A percentile compares a stretch with the other conserved stretches of the same genome.
Conservation (phyloP, 2,888 invertebrate genomes). For the Melikaiella ostensackeni region DNA sequence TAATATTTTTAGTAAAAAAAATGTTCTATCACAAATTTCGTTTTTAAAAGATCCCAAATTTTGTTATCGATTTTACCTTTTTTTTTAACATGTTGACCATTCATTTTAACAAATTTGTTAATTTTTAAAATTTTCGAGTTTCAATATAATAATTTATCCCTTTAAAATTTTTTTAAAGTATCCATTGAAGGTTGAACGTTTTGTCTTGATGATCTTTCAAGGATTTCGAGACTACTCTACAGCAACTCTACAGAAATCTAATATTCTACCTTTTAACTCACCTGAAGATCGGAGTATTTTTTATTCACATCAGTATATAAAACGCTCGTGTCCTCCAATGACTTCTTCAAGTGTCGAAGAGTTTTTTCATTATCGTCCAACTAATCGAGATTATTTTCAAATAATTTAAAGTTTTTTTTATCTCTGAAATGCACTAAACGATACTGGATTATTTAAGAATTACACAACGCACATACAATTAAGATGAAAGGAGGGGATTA, state of each 20-base stretch:
- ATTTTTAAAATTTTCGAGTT: too few species aligned
- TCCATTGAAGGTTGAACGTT: too few species aligned
- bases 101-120: too few species aligned
- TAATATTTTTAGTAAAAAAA: too few species aligned
- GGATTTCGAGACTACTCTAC: not conserved
- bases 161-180: too few species aligned
- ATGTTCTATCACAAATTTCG: too few species aligned
- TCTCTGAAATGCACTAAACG: not conserved
- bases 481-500: not conserved
- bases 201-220: not conserved
- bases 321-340: conserved; percentile 52
- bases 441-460: not conserved
- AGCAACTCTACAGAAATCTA: not conserved
- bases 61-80: too few species aligned
- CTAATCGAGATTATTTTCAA: conserved; percentile 4
- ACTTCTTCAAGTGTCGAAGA: conserved; percentile 46
- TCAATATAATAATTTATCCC: too few species aligned
- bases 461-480: not conserved
- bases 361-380: conserved; percentile 44
- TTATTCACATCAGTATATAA: conserved; percentile 52
- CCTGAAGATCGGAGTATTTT: conserved; percentile 56
- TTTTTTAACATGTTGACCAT: too few species aligned
- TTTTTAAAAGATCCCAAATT: too few species aligned
- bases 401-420: not conserved
- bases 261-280: not conserved